phyloP scores from a whole-genome alignment of 2,113 vertebrate genomes.

The Trematomus loennbergii region DNA sequence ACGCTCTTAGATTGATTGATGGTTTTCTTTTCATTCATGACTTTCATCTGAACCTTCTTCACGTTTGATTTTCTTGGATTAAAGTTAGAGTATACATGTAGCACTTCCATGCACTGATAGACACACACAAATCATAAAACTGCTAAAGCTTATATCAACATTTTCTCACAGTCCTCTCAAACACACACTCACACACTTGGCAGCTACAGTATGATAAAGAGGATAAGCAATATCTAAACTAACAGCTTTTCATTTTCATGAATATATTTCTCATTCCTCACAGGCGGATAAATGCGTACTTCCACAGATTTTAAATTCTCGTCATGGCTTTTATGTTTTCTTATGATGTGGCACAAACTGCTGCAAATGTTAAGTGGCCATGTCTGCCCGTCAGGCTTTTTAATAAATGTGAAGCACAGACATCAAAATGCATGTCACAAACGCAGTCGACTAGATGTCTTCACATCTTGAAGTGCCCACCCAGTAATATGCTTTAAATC shows the following conservation, averaged over 20 bases:
- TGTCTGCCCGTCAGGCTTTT: conserved; percentile 21
- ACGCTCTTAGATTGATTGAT: background rate
- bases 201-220: conserved; percentile 1
- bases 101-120: background rate
- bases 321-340: conserved; percentile 25
- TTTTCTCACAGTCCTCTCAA: no score
- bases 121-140: background rate
- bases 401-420: conserved; percentile 11
- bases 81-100: background rate
- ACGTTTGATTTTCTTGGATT: background rate
- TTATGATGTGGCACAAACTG: conserved; percentile 7
- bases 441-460: conserved; percentile 18
- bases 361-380: conserved; percentile 4
- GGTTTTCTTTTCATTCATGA: background rate
- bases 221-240: conserved; percentile 45
- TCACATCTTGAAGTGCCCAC: conserved; percentile 33
- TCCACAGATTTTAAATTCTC: conserved; percentile 15
- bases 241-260: conserved; percentile 27
- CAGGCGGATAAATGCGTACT: conserved; percentile 7
- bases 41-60: background rate
- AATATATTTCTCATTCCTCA: conserved; percentile 37
- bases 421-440: conserved; percentile 7
- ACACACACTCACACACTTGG: conserved; percentile 22
- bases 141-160: no score
- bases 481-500: conserved; percentile 30